phyloP scores from a whole-genome alignment of 2,888 invertebrate genomes.

The Pollenia angustigena region DNA sequence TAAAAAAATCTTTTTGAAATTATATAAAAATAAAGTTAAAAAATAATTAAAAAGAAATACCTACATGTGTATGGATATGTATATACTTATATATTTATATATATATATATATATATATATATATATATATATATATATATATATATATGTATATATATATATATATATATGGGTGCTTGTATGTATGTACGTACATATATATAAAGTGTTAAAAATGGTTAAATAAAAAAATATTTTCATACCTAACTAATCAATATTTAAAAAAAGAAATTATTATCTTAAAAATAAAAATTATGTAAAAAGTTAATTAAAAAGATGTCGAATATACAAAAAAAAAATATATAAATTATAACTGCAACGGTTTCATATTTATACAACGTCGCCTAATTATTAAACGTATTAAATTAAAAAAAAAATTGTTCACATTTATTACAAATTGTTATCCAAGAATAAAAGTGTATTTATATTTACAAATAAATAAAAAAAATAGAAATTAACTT shows the following conservation, averaged over 20 bases:
- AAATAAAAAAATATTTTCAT: not conserved
- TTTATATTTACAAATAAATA: constrained; percentile 8
- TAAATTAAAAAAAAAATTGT: constrained; percentile 14
- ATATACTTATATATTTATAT: not conserved
- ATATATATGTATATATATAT: not conserved
- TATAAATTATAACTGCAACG: not conserved
- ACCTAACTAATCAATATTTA: not conserved
- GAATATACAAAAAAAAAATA: not conserved
- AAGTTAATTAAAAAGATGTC: not conserved
- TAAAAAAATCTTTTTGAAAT: constrained; percentile 24
- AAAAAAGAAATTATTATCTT: not conserved
- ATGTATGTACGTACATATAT: not conserved
- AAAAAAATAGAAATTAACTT: constrained; percentile 1
- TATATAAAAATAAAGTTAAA: constrained; percentile 47
- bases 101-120: not conserved
- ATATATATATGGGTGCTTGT: not conserved
- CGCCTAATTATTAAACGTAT: constrained; percentile 5
- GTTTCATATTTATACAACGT: constrained; percentile 37
- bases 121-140: not conserved
- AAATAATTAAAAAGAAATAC: not conserved
- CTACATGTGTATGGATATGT: too few relatives aligned
- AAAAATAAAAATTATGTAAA: not conserved
- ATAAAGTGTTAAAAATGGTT: constrained; percentile 2
- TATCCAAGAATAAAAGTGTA: constrained; percentile 16
- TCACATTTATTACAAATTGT: constrained; percentile 18